A percentile compares a stretch with the other conserved stretches of the same genome.
Evolutionary conservation across 2,797 vertebrate genomes (phyloP).

Genomic region (Sebastes trivittatus): DNA sequence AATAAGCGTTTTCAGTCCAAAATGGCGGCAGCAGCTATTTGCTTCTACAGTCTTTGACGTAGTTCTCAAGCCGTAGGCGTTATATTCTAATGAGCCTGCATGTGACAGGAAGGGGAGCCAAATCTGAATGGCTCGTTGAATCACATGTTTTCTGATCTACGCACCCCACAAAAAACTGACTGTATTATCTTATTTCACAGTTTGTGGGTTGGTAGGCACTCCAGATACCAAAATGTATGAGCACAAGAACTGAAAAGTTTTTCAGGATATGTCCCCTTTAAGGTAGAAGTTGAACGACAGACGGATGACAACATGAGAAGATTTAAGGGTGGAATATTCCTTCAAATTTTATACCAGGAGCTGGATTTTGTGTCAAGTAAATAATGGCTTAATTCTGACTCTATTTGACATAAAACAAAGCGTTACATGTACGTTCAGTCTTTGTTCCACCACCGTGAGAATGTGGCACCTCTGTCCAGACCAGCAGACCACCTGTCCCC

Average conservation of each 20-base stretch:
- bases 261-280: too few relatives aligned
- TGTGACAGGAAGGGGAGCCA: background rate
- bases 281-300: background rate
- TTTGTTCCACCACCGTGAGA: background rate
- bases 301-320: background rate
- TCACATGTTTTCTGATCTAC: background rate
- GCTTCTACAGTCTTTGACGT: too few relatives aligned
- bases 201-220: too few relatives aligned
- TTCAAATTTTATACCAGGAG: background rate
- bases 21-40: too few relatives aligned
- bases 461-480: constrained; percentile 38
- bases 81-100: too few relatives aligned
- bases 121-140: background rate
- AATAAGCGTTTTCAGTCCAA: too few relatives aligned
- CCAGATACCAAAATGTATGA: too few relatives aligned
- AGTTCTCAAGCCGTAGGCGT: too few relatives aligned
- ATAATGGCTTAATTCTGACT: background rate
- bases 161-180: background rate
- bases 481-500: constrained; percentile 38
- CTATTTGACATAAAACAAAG: background rate
- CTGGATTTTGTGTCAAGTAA: constrained; percentile 1
- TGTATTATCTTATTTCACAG: too few relatives aligned
- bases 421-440: background rate
- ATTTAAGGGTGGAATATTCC: background rate
- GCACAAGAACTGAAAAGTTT: too few relatives aligned